These are phyloP conservation scores for Nematolebias whitei DNA, from an alignment of 2,113 vertebrate species.

Conservation along the genomic window DNA sequence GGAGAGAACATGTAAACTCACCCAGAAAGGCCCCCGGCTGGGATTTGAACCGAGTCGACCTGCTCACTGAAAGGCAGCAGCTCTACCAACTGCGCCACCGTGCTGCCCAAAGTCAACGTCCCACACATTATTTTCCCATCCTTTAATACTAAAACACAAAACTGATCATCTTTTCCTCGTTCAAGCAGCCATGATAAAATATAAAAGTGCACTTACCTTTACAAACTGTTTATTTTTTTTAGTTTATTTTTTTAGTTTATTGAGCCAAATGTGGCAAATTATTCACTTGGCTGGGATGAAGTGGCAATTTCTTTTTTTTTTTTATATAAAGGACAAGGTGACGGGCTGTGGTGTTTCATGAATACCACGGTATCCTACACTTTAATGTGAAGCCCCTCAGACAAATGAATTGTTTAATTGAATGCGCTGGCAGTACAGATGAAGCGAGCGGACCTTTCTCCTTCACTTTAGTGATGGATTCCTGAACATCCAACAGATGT, in stretches of 20 bases:
- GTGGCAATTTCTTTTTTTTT: conserved; percentile 26
- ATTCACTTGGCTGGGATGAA: conserved; percentile 3
- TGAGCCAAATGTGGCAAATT: conserved; percentile 2
- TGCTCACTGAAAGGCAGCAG: too few species aligned
- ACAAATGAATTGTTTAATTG: conserved; percentile 62
- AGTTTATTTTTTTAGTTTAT: too few species aligned
- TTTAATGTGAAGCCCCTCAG: conserved; percentile 45
- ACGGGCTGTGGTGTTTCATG: conserved; percentile 45
- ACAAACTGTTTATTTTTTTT: neutral
- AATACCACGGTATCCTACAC: conserved; percentile 54
- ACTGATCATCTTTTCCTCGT: neutral
- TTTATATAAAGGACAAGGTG: conserved; percentile 47
- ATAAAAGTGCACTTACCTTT: too few species aligned
- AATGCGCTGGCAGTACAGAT: conserved; percentile 53
- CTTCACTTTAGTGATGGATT: conserved; percentile 27
- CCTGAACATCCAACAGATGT: conserved; percentile 43
- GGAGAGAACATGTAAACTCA: too few species aligned
- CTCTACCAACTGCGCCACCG: too few species aligned
- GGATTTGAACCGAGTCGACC: too few species aligned
- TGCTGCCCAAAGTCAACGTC: too few species aligned
- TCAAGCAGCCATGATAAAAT: too few species aligned
- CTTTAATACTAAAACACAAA: neutral
- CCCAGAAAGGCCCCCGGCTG: too few species aligned
- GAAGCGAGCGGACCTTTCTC: conserved; percentile 36
- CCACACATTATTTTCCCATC: too few species aligned